Base-by-base conservation (phyloP, 2,113 vertebrate species). In the Dicerorhinus sumatrensis region DNA sequence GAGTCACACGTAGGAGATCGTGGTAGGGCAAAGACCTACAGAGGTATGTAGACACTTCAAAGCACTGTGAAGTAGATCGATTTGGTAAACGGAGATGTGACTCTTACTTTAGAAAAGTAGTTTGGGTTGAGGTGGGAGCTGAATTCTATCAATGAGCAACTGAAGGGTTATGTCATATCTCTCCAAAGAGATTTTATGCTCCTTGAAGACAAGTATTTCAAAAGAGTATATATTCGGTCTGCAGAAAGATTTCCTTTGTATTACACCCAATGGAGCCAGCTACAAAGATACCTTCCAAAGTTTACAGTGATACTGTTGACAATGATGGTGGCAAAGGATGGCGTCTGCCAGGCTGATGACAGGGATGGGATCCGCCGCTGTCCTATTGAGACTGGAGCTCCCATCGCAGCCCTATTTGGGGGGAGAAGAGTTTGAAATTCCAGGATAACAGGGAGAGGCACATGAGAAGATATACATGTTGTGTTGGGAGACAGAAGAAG, bases 371-470 rank as follows among this genome's bases (percentile, higher is more conserved):
- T 63, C 58, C 39, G 63, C 46, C 63, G 18, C 77, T 25, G 16
- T 54, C 89, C 70, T 80, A 51, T 33, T 58, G 36, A 81, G 69
- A 27, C 67, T 1, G 46, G 63, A 18, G 39, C 60, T 58, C 67
- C 73, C 33, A 51, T n/a, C 29, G 9, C 76, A 82, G 72, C 84
- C 76, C 9, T 87, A 81, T 98, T 85, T 85, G 95, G 94, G 80
- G 20, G 80, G 77, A 63, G 84, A 58, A 48, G 56, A 79, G 46
- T 67, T 93, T 89, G 81, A 93, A 85, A 95, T 97, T 96, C 89
- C 91, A 89, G 86, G 69, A 14, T 65, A 89, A 48, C 73, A 25
- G 83, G 70, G 85, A 95, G 89, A 94, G 77, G 89, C 56, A 7
- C 27, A 60, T 27, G 31, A 77, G 84, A 31, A 79, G 94, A 85